Evolutionary conservation across 92 coral and sea anemone genomes (phyloP).

Genomic region (Parazoanthus darwini): DNA sequence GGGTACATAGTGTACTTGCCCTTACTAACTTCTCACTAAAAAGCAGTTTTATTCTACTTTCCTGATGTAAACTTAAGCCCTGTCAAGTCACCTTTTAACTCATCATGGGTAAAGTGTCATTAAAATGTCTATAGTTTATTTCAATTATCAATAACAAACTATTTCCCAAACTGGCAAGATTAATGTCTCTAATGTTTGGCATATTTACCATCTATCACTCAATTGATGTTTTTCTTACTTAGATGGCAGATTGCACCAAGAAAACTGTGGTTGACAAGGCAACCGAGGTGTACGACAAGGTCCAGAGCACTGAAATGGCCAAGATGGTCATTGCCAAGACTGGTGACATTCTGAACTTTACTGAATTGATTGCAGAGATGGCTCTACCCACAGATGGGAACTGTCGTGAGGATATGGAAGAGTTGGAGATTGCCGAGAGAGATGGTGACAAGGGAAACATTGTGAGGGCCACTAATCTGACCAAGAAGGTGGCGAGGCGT

Average conservation of each 20-base stretch:
- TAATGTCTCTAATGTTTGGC: background rate
- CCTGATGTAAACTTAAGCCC: too few relatives aligned
- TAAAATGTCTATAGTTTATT: too few relatives aligned
- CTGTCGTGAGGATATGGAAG: conserved; percentile 80
- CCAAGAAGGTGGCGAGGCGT: conserved; percentile 67
- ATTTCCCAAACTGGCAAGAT: background rate
- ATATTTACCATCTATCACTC: background rate
- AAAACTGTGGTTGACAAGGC: conserved; percentile 75
- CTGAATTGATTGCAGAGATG: conserved; percentile 82
- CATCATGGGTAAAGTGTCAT: too few relatives aligned
- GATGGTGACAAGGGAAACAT: conserved; percentile 67
- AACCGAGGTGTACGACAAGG: conserved; percentile 66
- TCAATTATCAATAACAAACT: too few relatives aligned
- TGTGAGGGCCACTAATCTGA: conserved; percentile 69
- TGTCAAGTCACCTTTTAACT: too few relatives aligned
- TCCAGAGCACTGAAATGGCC: conserved; percentile 65
- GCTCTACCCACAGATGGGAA: conserved; percentile 88
- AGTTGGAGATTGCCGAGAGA: conserved; percentile 65
- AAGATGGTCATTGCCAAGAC: conserved; percentile 75
- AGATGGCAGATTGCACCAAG: conserved; percentile 75
- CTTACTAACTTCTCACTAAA: too few relatives aligned
- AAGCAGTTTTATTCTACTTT: too few relatives aligned
- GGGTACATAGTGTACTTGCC: too few relatives aligned
- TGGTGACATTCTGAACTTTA: conserved; percentile 65
- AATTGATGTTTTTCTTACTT: background rate